Percentiles rank a stretch among this genome's conserved stretches.
These are phyloP conservation scores for Procavia capensis DNA, from an alignment of 2,113 vertebrate genomes.

Conservation along the genomic window DNA sequence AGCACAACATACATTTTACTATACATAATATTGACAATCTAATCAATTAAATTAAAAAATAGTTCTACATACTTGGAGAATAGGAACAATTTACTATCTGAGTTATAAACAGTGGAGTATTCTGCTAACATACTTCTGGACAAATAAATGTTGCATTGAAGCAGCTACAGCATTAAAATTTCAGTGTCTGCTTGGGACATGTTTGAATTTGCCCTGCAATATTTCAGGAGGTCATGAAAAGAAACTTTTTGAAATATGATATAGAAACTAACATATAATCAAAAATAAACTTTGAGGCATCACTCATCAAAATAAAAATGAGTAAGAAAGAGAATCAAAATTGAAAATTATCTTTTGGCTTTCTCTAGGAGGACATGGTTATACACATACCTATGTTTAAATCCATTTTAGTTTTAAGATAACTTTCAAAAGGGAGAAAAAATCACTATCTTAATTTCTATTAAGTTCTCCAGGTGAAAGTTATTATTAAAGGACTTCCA, in stretches of 20 bases:
- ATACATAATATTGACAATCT: slow-evolving; percentile 13
- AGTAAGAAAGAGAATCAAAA: slow-evolving; percentile 25
- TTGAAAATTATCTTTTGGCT: background rate
- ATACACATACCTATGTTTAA: slow-evolving; percentile 12
- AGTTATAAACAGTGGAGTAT: slow-evolving; percentile 10
- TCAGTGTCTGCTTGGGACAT: slow-evolving; percentile 64
- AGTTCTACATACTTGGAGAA: background rate
- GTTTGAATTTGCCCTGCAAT: slow-evolving; percentile 61
- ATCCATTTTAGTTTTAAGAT: slow-evolving; percentile 36
- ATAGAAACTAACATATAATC: slow-evolving; percentile 49
- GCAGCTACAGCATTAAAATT: slow-evolving; percentile 57
- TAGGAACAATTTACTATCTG: slow-evolving; percentile 29
- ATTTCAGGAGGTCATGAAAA: slow-evolving; percentile 69
- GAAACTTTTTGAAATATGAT: slow-evolving; percentile 74
- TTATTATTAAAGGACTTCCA: background rate
- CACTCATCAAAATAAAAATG: slow-evolving; percentile 4
- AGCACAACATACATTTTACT: background rate
- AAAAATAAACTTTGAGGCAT: slow-evolving; percentile 63
- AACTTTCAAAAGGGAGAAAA: background rate
- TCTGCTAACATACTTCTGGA: slow-evolving; percentile 48
- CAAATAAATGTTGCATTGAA: slow-evolving; percentile 55
- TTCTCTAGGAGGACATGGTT: background rate
- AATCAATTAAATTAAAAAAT: slow-evolving; percentile 36
- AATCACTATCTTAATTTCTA: slow-evolving; percentile 24
- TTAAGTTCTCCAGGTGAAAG: background rate